Evolutionary conservation across 2,797 vertebrate genomes (phyloP), one percentile per base, ranked within the genome.

Genomic region (Limosa lapponica): DNA sequence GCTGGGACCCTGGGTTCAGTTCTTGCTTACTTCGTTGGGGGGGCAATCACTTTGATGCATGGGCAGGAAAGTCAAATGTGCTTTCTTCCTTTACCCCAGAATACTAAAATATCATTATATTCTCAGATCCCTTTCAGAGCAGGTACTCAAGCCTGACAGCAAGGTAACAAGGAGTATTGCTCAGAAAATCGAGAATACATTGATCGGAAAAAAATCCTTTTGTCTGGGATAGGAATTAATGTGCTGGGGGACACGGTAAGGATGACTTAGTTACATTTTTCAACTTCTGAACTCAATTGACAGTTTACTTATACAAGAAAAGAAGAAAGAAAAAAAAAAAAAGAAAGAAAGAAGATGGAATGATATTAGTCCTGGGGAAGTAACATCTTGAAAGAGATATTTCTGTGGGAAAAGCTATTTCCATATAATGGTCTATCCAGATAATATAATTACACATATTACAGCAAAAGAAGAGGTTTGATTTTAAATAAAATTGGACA

Each of bases 181-280:
- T 6, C 6, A 51, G 59, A 89, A 78, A 49, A 39, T 10, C 54
- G 37, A 67, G 34, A 69, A 44, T 30, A 20, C 13, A 6, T 46
- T 30, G 55, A 32, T 7, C 51, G 28, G 36, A 43, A 79, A 79
- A 61, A 62, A 4, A 48, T 22, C 8, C 25, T 12, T 66, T 18
- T 27, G 8, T 1, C 0, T 65, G 11, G 36, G 72, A 64, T 28
- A 66, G 36, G 80, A 90, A 64, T 34, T 61, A 36, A 52, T 22
- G 8, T 1, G 1, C 9, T 12, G 1, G 4, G 5, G 1, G 1
- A 27, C 14, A 18, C 6, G 9, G 1, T 69, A 84, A 84, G 30
- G 13, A 37, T 48, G 10, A 74, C 54, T 44, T 51, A n/a, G 12
- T 22, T 64, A 5, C 2, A 3, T 84, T 77, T 92, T 89, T 74